These are phyloP conservation scores for Apamea sordens DNA, from an alignment of 2,888 invertebrate species.

Conservation along the genomic window DNA sequence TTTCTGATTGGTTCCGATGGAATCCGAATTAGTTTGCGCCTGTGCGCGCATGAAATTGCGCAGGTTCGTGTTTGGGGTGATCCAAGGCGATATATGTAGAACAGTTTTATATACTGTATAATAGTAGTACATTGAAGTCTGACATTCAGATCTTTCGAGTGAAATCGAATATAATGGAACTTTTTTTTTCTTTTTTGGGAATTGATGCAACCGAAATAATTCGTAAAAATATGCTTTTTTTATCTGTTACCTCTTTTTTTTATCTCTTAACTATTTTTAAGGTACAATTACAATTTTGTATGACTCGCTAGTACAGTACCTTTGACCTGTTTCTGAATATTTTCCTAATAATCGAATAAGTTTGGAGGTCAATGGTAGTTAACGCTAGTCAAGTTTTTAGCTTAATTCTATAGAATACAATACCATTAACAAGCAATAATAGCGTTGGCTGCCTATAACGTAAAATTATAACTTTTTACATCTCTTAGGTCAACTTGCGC, in stretches of 20 bases:
- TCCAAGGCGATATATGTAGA: not conserved
- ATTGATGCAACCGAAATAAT: constrained; percentile 22
- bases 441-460: not conserved
- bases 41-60: not conserved
- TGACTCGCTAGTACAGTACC: constrained; percentile 6
- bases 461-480: constrained; percentile 6
- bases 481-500: not conserved
- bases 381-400: not conserved
- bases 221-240: constrained; percentile 6
- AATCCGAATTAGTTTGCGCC: not conserved
- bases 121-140: not conserved
- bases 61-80: not conserved
- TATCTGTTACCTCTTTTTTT: constrained; percentile 7
- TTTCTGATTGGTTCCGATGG: not conserved
- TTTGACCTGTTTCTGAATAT: constrained; percentile 4
- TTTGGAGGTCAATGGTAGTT: constrained; percentile 1
- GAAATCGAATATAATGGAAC: not conserved
- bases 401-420: not conserved
- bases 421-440: not conserved
- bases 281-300: constrained; percentile 20
- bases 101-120: not conserved
- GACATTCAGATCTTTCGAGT: not conserved
- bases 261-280: not conserved
- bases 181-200: not conserved
- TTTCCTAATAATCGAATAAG: not conserved